Evolutionary conservation across 2,888 invertebrate species (phyloP).

Genomic region (Dorcus parallelipipedus): DNA sequence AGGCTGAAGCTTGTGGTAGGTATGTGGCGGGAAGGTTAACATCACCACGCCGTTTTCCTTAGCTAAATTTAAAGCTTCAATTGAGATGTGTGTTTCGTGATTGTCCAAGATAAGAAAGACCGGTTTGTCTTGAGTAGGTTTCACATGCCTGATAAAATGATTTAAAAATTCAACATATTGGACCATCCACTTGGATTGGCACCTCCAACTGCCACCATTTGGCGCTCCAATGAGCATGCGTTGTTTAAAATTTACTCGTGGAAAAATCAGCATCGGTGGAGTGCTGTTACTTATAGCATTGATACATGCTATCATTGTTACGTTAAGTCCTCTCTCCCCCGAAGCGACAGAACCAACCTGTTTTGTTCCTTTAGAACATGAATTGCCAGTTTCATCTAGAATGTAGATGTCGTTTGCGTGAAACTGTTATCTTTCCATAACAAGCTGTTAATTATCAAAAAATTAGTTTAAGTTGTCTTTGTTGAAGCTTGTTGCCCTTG

Average conservation of each 20-base stretch:
- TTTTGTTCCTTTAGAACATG: conserved; percentile 13
- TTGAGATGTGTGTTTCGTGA: conserved; percentile 22
- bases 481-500: neutral
- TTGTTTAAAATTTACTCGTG: conserved; percentile 24
- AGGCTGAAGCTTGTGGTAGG: neutral
- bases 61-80: conserved; percentile 19
- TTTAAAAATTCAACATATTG: conserved; percentile 9
- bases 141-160: too few relatives aligned
- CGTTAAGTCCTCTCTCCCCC: conserved; percentile 28
- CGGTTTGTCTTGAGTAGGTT: too few relatives aligned
- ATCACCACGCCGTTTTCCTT: conserved; percentile 32
- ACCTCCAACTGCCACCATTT: conserved; percentile 21
- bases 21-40: conserved; percentile 5
- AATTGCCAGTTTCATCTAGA: conserved; percentile 8
- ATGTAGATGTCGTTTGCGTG: neutral
- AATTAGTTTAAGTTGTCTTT: conserved; percentile 6
- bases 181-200: conserved; percentile 24
- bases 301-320: conserved; percentile 29
- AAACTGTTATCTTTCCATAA: neutral
- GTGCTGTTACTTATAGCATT: conserved; percentile 22
- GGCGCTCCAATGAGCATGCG: conserved; percentile 23
- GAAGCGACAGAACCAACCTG: conserved; percentile 27
- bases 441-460: conserved; percentile 2
- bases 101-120: conserved; percentile 27
- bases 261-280: conserved; percentile 32